Base-by-base conservation (phyloP, 2,797 vertebrate species). In the Podargus strigoides region DNA sequence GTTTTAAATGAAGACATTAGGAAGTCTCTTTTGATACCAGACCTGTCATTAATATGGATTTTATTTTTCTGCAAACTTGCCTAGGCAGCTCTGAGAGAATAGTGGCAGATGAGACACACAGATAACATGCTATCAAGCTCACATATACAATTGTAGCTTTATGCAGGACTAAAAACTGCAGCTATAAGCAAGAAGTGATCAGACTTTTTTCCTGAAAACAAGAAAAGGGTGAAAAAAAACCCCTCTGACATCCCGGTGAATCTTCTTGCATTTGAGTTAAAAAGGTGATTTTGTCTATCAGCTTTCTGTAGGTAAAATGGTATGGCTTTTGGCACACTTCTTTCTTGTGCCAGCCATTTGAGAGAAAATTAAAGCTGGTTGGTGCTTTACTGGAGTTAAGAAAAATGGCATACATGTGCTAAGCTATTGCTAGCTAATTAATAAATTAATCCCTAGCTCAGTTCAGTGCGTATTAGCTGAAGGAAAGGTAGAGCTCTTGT, bases 351-450 rank as follows among this genome's bases (percentile, higher is more conserved):
- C 12, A 37, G 30, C 30, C 5, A 14, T 60, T 44, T 36, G 60
- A 39, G 26, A 53, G 23, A 16, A 9, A 14, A n/a, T 50, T n/a
- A 62, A 36, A 60, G 36, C 13, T 55, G 22, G 9, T 44, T 3
- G 0, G 4, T 37, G 20, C 39, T 68, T 60, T 80, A 49, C 14
- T 0, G 3, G 8, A 69, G 27, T 10, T 49, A 49, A 68, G 20
- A 59, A 42, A n/a, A 86, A 19, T 0, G 3, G 21, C 1, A 2
- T 39, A 2, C 3, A 0, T 14, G 10, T 50, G 32, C 14, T 21
- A 37, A 90, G 27, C 18, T 15, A 12, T 58, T 1, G 0, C 22
- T 12, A 36, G 34, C 19, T 46, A 28, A 56, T 44, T 24, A 32
- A 70, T 8, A 46, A 37, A 78, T 41, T 15, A 23, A 28, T n/a